Evolutionary conservation across 2,113 vertebrate species (phyloP), one percentile per base, ranked within the genome.

Genomic region (Onychorhynchus coronatus): DNA sequence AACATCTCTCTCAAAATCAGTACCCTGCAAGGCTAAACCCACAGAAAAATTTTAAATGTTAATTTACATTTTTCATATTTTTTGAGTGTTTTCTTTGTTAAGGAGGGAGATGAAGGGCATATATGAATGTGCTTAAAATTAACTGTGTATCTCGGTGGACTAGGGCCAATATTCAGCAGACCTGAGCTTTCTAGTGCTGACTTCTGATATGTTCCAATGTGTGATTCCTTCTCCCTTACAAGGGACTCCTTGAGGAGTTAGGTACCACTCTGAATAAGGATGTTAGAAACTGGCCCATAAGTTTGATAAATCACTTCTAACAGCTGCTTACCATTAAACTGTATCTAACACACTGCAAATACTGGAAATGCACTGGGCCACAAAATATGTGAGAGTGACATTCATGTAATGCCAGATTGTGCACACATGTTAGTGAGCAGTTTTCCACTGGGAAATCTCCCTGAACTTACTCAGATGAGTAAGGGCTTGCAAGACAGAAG

Each of bases 391-490:
- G 82, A 88, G 94, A 52, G 79, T 94, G 88, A 94, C 95, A 90
- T 91, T 95, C 68, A 46, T 96, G 90, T 84, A 92, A 86, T 94
- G 90, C 95, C 96, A 97, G 96, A 96, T 94, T 97, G 95, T 14
- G 16, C 56, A 50, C 95, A 96, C 90, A 97, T 95, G 95, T 96
- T 88, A 86, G 90, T 14, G 79, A 94, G 52, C 61, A 65, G 55
- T 86, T 84, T 89, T 82, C 85, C 95, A 75, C 95, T 92, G 90
- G 93, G 90, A 95, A 96, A 94, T 77, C 71, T 96, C 82, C 73
- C 39, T 93, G 72, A 92, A 78, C 85, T 91, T 95, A 81, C 90
- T 96, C 95, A 88, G 74, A 93, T 92, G 85, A 95, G 96, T 80
- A 95, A 95, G 83, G 75, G 75, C 68, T 96, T 96, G 65, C 85